Base-by-base conservation (phyloP, 2,113 vertebrate genomes). In the Dinomys branickii region DNA sequence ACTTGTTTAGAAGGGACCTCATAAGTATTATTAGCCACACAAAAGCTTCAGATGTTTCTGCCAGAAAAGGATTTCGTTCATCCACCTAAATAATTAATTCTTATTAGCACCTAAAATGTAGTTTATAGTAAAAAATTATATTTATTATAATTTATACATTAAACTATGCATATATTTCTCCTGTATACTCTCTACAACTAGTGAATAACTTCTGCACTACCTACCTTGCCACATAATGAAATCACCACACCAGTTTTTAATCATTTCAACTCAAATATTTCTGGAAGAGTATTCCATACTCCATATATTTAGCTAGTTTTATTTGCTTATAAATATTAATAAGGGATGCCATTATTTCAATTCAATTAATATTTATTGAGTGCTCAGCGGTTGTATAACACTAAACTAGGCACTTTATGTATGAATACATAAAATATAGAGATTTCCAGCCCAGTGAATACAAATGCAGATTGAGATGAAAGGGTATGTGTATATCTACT, bases 41-140 rank as follows among this genome's bases (percentile, higher is more conserved):
- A 97, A 98, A 98, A 97, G 93, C 89, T 98, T 97, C 96, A 97
- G 96, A 97, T 89, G 96, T 98, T 98, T 98, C 85, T 98, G 91
- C 91, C 95, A 59, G 85, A 97, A 93, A 88, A 93, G 58, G 3
- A 96, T 85, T 97, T 98, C 96, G 98, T 95, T 94, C 94, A 92
- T 80, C 47, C 59, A 96, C 90, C 47, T 59, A 91, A 35, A 63
- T 67, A 91, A 44, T 77, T 85, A 75, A 67, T 61, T 96, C 41
- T 90, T 78, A 12, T 90, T 88, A 92, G n/a, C 28, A 73, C 17
- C 8, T 35, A 88, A 88, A 59, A 96, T 35, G 94, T 0, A 94
- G 16, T 2, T 19, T 91, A 54, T 44, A 83, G 24, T 94, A 93
- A 96, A 90, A 92, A 63, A 50, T 56, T 77, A 54, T 19, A 75